phyloP scores from a whole-genome alignment of 1,140 invertebrate genomes.

The Cheumatopsyche charites region DNA sequence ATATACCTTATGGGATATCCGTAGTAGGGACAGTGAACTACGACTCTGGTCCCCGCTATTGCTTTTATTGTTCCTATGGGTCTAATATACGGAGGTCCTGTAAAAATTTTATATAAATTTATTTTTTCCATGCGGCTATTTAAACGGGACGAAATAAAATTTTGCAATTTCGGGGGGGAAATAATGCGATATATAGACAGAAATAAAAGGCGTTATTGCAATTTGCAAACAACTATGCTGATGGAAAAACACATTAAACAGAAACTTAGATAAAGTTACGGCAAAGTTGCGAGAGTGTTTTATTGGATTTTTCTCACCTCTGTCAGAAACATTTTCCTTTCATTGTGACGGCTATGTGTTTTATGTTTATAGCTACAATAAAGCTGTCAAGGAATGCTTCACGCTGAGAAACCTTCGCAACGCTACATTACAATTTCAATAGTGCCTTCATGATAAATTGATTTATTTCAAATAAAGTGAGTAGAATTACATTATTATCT shows the following conservation, averaged over 20 bases:
- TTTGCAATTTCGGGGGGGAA: constrained; percentile 30
- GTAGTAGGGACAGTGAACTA: constrained; percentile 83
- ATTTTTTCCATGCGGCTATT: constrained; percentile 2
- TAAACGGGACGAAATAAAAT: not conserved
- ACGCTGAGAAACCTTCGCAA: not conserved
- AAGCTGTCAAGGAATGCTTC: too few species aligned
- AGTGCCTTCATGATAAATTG: not conserved
- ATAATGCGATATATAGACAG: not conserved
- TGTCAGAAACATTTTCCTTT: not conserved
- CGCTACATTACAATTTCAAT: not conserved
- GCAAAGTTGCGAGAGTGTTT: not conserved
- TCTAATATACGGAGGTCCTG: constrained; percentile 84
- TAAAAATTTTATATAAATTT: constrained; percentile 46
- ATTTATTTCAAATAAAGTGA: too few species aligned
- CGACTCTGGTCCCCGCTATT: constrained; percentile 77
- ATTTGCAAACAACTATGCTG: not conserved
- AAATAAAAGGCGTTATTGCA: not conserved
- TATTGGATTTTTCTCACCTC: not conserved
- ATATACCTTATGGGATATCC: constrained; percentile 78
- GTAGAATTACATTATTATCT: too few species aligned
- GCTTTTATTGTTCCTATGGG: constrained; percentile 80
- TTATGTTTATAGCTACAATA: not conserved
- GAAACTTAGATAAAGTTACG: not conserved
- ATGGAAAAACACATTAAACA: not conserved
- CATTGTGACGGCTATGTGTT: not conserved